Conservation (phyloP, 1,140 invertebrate genomes). For the Bradysia coprophila region DNA sequence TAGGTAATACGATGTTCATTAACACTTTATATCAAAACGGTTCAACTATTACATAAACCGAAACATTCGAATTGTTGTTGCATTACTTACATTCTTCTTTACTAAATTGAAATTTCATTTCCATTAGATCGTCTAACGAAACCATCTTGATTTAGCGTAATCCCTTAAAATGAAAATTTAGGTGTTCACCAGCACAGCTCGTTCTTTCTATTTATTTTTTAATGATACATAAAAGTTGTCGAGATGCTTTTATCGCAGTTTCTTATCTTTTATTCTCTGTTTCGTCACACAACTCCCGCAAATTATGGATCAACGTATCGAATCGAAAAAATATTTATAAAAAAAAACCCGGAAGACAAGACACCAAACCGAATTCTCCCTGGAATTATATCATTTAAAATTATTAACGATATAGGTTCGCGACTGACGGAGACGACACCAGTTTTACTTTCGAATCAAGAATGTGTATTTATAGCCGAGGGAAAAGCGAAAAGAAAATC, state of each 20-base stretch:
- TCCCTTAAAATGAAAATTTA: background rate
- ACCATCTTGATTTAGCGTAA: background rate
- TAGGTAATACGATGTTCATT: background rate
- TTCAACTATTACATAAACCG: background rate
- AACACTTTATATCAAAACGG: background rate
- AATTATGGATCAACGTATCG: no score
- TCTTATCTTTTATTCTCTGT: no score
- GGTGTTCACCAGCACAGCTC: background rate
- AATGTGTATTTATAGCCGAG: background rate
- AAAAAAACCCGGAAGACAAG: background rate
- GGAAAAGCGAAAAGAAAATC: background rate
- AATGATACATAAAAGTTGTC: background rate
- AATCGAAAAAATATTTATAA: no score
- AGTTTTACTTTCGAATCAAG: no score
- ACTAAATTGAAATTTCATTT: background rate
- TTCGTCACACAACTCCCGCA: no score
- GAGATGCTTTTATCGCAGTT: background rate
- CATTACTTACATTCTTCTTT: background rate
- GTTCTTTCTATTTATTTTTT: background rate
- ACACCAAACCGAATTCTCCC: background rate
- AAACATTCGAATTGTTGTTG: background rate
- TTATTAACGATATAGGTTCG: no score
- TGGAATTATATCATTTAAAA: background rate
- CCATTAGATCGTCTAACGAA: background rate
- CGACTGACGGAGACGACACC: no score